phyloP scores from a whole-genome alignment of 2,113 vertebrate species.

The Paracanthobrama guichenoti region DNA sequence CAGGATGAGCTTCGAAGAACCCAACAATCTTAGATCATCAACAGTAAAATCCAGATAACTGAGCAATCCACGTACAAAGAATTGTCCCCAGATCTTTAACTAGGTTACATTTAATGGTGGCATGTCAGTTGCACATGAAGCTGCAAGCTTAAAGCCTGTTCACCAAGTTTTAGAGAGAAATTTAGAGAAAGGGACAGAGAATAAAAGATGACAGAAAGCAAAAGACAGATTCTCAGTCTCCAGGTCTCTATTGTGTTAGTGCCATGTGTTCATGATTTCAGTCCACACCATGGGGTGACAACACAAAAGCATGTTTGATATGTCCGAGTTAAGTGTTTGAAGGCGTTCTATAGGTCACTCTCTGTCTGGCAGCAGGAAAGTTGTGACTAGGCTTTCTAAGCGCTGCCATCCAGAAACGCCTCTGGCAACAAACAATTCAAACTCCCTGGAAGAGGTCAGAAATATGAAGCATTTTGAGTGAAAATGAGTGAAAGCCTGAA shows the following conservation, averaged over 20 bases:
- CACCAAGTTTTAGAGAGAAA: neutral
- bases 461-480: too few species aligned
- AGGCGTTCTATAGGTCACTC: slow-evolving; percentile 17
- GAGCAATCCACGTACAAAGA: too few species aligned
- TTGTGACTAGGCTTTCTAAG: slow-evolving; percentile 43
- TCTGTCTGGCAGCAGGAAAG: slow-evolving; percentile 6
- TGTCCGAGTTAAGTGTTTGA: slow-evolving; percentile 31
- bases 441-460: slow-evolving; percentile 22
- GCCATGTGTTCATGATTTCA: slow-evolving; percentile 1
- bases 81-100: too few species aligned
- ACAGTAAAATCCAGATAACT: too few species aligned
- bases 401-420: slow-evolving; percentile 48
- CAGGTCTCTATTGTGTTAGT: neutral
- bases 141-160: neutral
- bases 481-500: neutral
- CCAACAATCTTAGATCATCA: too few species aligned
- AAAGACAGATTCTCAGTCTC: too few species aligned
- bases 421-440: slow-evolving; percentile 45
- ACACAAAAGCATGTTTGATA: slow-evolving; percentile 35
- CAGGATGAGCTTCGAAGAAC: too few species aligned
- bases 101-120: neutral
- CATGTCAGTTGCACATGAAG: neutral
- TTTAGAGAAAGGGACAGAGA: neutral
- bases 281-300: neutral
- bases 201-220: neutral